Evolutionary conservation across 2,888 invertebrate species (phyloP).

Genomic region (Acleris emargana): DNA sequence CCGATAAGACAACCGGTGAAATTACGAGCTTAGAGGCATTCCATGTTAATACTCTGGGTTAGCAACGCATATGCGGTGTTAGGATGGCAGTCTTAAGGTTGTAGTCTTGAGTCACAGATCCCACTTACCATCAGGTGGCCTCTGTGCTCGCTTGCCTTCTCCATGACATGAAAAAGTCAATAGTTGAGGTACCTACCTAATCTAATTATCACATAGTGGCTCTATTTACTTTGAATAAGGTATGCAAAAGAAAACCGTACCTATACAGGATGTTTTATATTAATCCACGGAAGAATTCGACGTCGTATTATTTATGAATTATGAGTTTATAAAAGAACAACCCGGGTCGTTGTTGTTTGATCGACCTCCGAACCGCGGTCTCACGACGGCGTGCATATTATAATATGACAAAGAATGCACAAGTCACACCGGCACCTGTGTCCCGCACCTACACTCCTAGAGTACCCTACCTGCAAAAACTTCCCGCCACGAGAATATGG

Average conservation of each 20-base stretch:
- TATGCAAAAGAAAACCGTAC: neutral
- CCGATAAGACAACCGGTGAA: no score
- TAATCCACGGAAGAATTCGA: no score
- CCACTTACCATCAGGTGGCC: no score
- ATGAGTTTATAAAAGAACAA: no score
- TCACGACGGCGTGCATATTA: conserved; percentile 53
- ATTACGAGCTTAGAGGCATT: no score
- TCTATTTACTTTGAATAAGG: conserved; percentile 1
- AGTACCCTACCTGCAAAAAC: conserved; percentile 41
- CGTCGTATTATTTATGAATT: no score
- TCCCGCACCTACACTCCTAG: conserved; percentile 35
- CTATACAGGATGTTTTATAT: neutral
- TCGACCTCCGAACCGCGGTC: conserved; percentile 43
- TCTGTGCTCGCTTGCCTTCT: no score
- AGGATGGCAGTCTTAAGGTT: no score
- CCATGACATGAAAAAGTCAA: neutral
- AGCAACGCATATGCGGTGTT: no score
- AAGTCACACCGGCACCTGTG: conserved; percentile 75
- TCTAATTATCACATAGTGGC: conserved; percentile 4
- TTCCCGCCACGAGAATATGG: conserved; percentile 37
- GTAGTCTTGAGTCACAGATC: no score
- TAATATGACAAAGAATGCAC: conserved; percentile 62
- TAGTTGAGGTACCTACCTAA: neutral
- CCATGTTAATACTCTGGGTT: no score
- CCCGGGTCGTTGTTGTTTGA: conserved; percentile 5